Evolutionary conservation across 2,113 vertebrate genomes (phyloP).

Genomic region (Aramus guarauna): DNA sequence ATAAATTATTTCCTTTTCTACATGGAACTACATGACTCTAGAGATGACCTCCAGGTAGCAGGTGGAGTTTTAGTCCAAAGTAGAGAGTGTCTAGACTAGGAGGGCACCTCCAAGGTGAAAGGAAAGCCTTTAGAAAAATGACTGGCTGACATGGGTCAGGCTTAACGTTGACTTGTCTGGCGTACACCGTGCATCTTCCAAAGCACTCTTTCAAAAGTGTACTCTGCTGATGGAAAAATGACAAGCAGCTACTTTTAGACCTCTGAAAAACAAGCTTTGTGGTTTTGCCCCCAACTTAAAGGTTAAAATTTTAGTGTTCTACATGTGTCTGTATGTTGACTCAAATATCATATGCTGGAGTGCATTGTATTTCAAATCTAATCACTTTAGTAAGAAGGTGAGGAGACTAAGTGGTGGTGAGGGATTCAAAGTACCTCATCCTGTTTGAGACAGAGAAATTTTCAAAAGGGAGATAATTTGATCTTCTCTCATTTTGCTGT

Average conservation of each 20-base stretch:
- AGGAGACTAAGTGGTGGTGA: background rate
- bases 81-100: background rate
- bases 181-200: fast-evolving
- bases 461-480: background rate
- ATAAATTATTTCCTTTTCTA: background rate
- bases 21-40: background rate
- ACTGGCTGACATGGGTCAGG: background rate
- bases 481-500: background rate
- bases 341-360: background rate
- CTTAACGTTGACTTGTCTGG: fast-evolving
- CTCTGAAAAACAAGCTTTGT: background rate
- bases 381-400: background rate
- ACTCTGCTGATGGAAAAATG: background rate
- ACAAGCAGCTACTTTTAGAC: background rate
- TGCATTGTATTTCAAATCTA: background rate
- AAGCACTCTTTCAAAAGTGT: background rate
- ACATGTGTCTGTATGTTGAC: background rate
- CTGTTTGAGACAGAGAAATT: background rate
- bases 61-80: background rate
- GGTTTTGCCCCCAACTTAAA: background rate
- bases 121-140: background rate
- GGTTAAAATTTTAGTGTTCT: background rate
- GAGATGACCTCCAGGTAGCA: background rate
- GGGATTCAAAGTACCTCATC: background rate
- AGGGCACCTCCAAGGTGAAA: background rate